Percentiles rank a stretch among this genome's conserved stretches.
Conservation (phyloP, 1,140 invertebrate species). For the Druon quercuslanigerum region DNA sequence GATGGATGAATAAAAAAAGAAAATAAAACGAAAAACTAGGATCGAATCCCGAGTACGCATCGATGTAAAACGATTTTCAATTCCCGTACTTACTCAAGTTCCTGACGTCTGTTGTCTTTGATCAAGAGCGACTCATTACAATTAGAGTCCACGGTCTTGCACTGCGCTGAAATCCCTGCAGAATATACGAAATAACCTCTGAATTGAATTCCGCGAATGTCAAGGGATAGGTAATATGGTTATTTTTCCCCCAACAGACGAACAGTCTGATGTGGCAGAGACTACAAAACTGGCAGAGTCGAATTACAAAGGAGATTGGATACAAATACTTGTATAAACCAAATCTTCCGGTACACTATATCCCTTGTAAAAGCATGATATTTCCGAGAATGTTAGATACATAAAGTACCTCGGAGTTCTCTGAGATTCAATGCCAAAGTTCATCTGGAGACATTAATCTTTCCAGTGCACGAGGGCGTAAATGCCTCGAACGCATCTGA, state of each 20-base stretch:
- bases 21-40: neutral
- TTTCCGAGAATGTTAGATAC: no score
- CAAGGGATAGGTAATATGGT: neutral
- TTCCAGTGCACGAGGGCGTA: no score
- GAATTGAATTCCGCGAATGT: neutral
- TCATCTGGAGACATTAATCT: no score
- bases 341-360: no score
- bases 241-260: neutral
- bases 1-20: neutral
- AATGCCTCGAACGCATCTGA: no score
- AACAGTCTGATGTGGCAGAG: neutral
- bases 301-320: neutral
- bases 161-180: neutral
- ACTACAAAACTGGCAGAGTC: neutral
- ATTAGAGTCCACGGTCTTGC: neutral
- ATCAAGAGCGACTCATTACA: slow-evolving; percentile 5
- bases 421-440: no score
- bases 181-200: slow-evolving; percentile 1
- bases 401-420: no score
- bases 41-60: neutral
- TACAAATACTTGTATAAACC: neutral
- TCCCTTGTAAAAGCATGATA: no score
- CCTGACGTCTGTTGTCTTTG: slow-evolving; percentile 6
- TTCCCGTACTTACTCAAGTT: neutral
- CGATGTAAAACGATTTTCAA: neutral